Evolutionary conservation across 1,140 invertebrate species (phyloP), one percentile per base, ranked within the genome.

Genomic region (Pogonomyrmex barbatus): DNA sequence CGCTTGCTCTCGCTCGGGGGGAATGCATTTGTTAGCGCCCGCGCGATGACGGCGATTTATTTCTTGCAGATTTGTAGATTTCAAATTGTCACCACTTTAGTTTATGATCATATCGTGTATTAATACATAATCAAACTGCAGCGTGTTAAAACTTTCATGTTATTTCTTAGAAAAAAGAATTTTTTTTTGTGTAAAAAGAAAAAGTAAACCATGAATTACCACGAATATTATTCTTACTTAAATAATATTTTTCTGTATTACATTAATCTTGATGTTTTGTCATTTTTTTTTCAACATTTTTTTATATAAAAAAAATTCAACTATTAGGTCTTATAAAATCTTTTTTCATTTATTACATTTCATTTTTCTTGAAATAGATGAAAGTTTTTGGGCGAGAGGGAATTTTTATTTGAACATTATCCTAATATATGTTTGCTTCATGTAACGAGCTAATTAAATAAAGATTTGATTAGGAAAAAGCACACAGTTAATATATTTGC

Each of bases 41-140:
- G 77, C 62, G 50, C 47, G 65, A 42, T 54, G 62, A 81, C 36
- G 47, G 36, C 62, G 47, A 79, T 79, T 79, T 81, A 68, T 70
- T 58, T 4, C 63, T 79, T 60, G 63, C 36, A n/a, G 47, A 79
- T 79, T 68, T 68, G 68, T 54, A 47, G 76, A 65, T 78, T 36
- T 78, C 10, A 30, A 47, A 42, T 30, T 33, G 45, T 36, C 60
- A 50, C 10, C 60, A 17, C 45, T 14, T 24, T 63, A 30, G 9
- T 78, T 78, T n/a, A 24, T n/a, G 60, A 65, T 52, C 14, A 45
- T 14, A 47, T 65, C 58, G 14, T 45, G 30, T 24, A 17, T 78
- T 65, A 65, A 65, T 78, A 9, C 24, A 4, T 5, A 42, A 65
- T 78, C 17, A 36, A 78, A 78, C 17, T n/a, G 9, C 17, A 36